phyloP scores from a whole-genome alignment of 2,797 vertebrate species.

The Eulemur rubriventer region DNA sequence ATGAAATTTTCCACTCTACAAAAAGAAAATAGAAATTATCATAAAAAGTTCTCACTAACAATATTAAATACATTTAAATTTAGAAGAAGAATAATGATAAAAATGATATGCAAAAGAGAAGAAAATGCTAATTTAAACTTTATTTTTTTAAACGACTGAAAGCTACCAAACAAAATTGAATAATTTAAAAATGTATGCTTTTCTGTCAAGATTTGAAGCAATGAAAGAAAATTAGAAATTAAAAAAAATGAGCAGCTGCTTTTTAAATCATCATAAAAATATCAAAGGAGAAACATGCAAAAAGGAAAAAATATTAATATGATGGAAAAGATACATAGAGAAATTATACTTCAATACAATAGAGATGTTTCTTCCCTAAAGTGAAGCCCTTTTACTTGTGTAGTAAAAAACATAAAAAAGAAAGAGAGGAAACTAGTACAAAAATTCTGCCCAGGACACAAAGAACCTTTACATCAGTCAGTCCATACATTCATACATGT shows the following conservation, averaged over 20 bases:
- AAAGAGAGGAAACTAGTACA: background rate
- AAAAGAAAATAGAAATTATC: background rate
- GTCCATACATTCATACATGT: background rate
- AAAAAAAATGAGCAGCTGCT: background rate
- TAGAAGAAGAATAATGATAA: background rate
- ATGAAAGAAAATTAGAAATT: background rate
- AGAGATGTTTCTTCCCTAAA: background rate
- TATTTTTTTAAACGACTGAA: conserved; percentile 5
- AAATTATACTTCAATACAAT: background rate
- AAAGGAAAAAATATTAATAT: background rate
- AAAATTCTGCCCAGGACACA: background rate
- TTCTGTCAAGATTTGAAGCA: conserved; percentile 31
- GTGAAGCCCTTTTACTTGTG: background rate
- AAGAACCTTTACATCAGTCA: background rate
- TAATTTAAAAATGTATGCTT: background rate
- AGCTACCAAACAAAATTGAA: conserved; percentile 6
- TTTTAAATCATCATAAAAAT: background rate
- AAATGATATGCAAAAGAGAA: background rate
- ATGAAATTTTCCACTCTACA: background rate
- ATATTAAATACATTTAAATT: background rate
- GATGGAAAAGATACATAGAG: background rate
- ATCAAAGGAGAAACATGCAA: background rate
- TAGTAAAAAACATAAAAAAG: background rate
- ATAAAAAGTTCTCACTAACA: background rate
- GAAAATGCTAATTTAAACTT: background rate